Conservation (phyloP, 2,113 vertebrate genomes). For the Hiodon alosoides region DNA sequence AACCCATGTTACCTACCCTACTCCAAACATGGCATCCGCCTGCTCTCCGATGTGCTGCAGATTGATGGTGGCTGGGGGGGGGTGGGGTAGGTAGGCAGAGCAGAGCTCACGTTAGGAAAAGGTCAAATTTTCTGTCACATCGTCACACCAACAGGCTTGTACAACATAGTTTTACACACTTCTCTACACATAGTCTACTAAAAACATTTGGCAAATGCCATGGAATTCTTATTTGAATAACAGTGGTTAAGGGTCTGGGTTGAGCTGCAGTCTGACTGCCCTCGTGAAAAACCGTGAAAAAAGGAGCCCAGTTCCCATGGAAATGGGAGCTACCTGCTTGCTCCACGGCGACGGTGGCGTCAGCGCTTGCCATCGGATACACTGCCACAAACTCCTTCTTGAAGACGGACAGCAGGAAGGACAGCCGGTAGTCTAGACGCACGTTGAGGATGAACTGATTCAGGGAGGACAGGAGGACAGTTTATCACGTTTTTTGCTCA, state of each 20-base stretch:
- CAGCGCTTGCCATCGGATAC: slow-evolving; percentile 88
- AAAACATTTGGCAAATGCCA: no score
- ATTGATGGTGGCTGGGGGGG: slow-evolving; percentile 76
- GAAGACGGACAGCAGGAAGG: slow-evolving; percentile 92
- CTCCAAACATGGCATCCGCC: slow-evolving; percentile 93
- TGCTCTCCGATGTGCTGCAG: slow-evolving; percentile 90
- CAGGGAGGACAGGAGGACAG: slow-evolving; percentile 5
- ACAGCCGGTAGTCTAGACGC: slow-evolving; percentile 92
- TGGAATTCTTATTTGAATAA: no score
- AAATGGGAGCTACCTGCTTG: slow-evolving; percentile 61
- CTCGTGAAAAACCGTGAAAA: not conserved
- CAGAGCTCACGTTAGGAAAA: no score
- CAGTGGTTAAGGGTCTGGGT: no score
- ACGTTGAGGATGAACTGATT: slow-evolving; percentile 95
- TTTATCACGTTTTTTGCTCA: not conserved
- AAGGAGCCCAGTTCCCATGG: not conserved
- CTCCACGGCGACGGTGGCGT: slow-evolving; percentile 82
- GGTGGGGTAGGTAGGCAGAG: not conserved
- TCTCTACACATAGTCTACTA: no score
- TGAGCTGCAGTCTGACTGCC: no score
- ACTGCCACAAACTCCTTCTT: slow-evolving; percentile 98
- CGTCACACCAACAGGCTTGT: no score
- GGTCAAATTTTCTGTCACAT: no score
- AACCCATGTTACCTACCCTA: slow-evolving; percentile 71
- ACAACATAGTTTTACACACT: no score